Evolutionary conservation across 1,140 invertebrate species (phyloP).

Genomic region (Mactra quadrangularis): DNA sequence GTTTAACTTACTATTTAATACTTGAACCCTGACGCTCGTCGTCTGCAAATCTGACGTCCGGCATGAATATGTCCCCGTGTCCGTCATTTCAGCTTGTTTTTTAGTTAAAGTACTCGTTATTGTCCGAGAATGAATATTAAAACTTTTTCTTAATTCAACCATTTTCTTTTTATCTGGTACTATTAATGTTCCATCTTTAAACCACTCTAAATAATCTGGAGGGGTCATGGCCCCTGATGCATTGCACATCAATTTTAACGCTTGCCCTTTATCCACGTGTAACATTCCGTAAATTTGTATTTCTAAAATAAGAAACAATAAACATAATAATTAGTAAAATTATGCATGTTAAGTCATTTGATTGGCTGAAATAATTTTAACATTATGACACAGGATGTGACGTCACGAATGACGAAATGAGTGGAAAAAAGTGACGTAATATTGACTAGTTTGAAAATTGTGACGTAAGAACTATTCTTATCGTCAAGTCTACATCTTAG

Average conservation of each 20-base stretch:
- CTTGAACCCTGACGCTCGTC: slow-evolving; percentile 73
- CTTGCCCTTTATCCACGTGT: slow-evolving; percentile 73
- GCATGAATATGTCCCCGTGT: slow-evolving; percentile 75
- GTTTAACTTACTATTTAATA: slow-evolving; percentile 74
- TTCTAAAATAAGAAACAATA: slow-evolving; percentile 64
- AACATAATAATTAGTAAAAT: not conserved
- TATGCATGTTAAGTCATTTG: too few relatives aligned
- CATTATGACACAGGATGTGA: too few relatives aligned
- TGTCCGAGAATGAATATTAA: slow-evolving; percentile 59
- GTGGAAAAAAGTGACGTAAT: too few relatives aligned
- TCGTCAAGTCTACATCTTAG: too few relatives aligned
- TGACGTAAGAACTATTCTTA: too few relatives aligned
- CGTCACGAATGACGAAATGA: too few relatives aligned
- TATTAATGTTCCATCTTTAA: slow-evolving; percentile 76
- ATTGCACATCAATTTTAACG: slow-evolving; percentile 75
- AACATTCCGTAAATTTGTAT: slow-evolving; percentile 73
- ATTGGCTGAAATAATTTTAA: too few relatives aligned
- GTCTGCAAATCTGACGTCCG: slow-evolving; percentile 72
- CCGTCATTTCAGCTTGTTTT: slow-evolving; percentile 62
- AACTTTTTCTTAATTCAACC: slow-evolving; percentile 41
- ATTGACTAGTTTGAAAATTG: too few relatives aligned
- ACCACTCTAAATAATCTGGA: slow-evolving; percentile 79
- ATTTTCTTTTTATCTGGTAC: slow-evolving; percentile 55
- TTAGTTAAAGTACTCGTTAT: slow-evolving; percentile 70
- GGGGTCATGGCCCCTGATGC: slow-evolving; percentile 74